Evolutionary conservation across 2,113 vertebrate genomes (phyloP), one percentile per base, ranked within the genome.

Genomic region (Edolisoma coerulescens): DNA sequence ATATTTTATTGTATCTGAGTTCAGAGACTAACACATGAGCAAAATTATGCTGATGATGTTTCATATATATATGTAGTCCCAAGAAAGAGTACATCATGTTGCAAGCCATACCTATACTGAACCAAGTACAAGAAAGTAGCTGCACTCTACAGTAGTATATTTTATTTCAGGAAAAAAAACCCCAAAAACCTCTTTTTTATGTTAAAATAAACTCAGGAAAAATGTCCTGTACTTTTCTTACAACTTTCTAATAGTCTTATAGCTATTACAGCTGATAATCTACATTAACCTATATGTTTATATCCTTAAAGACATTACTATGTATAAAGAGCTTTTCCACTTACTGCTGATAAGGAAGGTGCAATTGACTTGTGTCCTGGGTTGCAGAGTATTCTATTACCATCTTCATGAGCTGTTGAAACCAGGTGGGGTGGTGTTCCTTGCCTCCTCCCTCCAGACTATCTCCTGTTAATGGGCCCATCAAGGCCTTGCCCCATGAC

Each of bases 1-100:
- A 91, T 91, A 92, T 96, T 96, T 93, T 91, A 96, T 44, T 92
- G 28, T 30, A 69, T 47, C 47, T 64, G 44, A 93, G 42, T 86
- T 88, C 86, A 95, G 85, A 82, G 33, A 14, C 53, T 23, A 88
- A 70, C 39, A 87, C 73, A 35, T 42, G 21, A 94, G 54, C 63
- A 87, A 88, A 90, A 92, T 89, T 74, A 53, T 56, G 50, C 37
- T 86, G 35, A 9, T 90, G 54, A 50, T 92, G 45, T 33, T 83
- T 96, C 23, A 15, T 52, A 91, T 50, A 87, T 41, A 84, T 47
- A 52, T 41, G 54, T 16, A 91, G 81, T 93, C 49, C 75, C 84
- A 92, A 93, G 45, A 82, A 81, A 69, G 50, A 70, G n/a, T 9
- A 81, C 13, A 47, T 84, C 60, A 83, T 35, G 28, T 68, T 77